Conservation (phyloP, 2,888 invertebrate genomes). For the Zootermopsis nevadensis region DNA sequence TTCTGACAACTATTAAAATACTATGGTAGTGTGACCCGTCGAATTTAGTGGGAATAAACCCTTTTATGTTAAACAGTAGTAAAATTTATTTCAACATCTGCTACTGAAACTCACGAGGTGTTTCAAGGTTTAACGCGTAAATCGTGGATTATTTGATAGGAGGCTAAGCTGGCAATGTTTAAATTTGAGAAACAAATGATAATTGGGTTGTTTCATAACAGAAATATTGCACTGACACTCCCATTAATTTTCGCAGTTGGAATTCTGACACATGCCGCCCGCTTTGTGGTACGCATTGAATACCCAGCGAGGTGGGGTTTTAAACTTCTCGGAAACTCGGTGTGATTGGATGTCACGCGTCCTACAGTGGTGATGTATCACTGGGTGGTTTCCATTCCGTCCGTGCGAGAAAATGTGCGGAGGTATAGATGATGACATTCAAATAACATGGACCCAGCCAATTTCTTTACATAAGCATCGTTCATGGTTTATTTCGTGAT, state of each 20-base stretch:
- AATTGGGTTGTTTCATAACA: neutral
- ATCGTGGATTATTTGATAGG: too few species aligned
- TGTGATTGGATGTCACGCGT: conserved; percentile 15
- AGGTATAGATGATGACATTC: neutral
- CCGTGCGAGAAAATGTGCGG: neutral
- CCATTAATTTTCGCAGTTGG: conserved; percentile 18
- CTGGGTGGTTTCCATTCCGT: neutral
- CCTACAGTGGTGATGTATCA: neutral
- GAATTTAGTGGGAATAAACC: too few species aligned
- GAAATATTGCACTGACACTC: neutral
- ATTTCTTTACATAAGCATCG: too few species aligned
- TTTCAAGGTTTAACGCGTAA: too few species aligned
- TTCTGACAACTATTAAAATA: too few species aligned
- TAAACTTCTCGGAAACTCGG: neutral
- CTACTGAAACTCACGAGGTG: too few species aligned
- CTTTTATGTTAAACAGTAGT: too few species aligned
- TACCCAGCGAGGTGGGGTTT: neutral
- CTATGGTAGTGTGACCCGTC: too few species aligned
- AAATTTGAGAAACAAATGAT: neutral
- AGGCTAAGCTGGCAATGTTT: neutral
- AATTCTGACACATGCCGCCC: neutral
- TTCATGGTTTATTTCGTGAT: too few species aligned
- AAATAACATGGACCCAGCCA: neutral
- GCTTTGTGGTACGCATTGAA: neutral
- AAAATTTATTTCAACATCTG: too few species aligned